Percentiles rank a stretch among this genome's conserved stretches.
Conservation (phyloP, 2,888 invertebrate genomes). For the Leptopterna dolabrata region DNA sequence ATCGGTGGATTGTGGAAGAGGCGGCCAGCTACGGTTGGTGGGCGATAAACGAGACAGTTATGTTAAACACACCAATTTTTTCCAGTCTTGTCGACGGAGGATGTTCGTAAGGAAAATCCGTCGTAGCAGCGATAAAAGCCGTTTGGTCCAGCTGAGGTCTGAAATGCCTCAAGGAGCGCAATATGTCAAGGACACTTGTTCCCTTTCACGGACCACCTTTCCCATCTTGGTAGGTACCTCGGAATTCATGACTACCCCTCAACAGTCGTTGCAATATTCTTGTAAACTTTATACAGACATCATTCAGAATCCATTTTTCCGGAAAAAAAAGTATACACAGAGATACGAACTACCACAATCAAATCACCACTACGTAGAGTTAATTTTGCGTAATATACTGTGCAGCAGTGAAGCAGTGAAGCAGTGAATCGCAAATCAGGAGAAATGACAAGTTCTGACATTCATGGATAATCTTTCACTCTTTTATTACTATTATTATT, state of each 20-base stretch:
- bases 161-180: conserved; percentile 1
- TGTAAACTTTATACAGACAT: no score
- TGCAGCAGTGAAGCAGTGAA: no score
- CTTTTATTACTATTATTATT: no score
- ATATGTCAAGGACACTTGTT: conserved; percentile 39
- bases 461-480: no score
- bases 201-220: conserved; percentile 19
- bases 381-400: no score
- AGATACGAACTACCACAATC: no score
- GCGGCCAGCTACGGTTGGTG: neutral
- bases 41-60: neutral
- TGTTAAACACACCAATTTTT: neutral
- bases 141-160: neutral
- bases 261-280: no score
- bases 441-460: no score
- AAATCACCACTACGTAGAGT: no score
- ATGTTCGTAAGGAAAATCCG: neutral
- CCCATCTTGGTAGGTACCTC: neutral
- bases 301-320: no score
- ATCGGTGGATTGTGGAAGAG: neutral
- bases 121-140: neutral
- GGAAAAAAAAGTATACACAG: no score
- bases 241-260: neutral
- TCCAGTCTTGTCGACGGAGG: neutral
- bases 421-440: no score